Evolutionary conservation across 2,113 vertebrate species (phyloP), one percentile per base, ranked within the genome.

Genomic region (Garra rufa): DNA sequence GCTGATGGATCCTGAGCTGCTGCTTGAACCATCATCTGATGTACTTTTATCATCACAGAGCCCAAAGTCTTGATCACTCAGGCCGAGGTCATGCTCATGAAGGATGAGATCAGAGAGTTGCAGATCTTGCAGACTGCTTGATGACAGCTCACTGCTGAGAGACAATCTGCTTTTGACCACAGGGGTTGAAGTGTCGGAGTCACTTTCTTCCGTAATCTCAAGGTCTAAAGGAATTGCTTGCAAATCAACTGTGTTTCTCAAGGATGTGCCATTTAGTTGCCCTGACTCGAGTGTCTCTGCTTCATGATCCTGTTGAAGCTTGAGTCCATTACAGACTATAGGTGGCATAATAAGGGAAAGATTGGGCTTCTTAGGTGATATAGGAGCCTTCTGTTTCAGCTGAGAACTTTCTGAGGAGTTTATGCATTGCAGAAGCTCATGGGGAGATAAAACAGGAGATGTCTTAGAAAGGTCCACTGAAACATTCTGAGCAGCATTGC

Each of bases 361-460:
- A 91, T 95, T 95, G 85, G 95, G 95, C 85, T 96, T 97, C 92
- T 96, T 96, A 82, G 94, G 94, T 88, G 96, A 86, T 89, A 95
- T 93, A 81, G 92, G 95, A 19, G 95, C 95, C 84, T 96, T 96
- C 86, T 95, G 95, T 90, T 88, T 91, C 46, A 90, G 90, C 15
- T 92, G 91, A 10, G 85, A 14, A 86, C 80, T 84, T 65, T 81
- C 88, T 44, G 89, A 2, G 17, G 93, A 73, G 76, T 21, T 21
- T 71, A 50, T 57, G 46, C n/a, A 38, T 44, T 71, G 85, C 46
- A 55, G 76, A 85, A 30, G n/a, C 38, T 30, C 55, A 67, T 83
- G 85, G 2, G 41, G 34, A 81, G 41, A 8, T 14, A 28, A 19
- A 86, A 71, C 73, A 34, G 76, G 41, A 69, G 82, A 41, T 57